Base-by-base conservation (phyloP, 2,888 invertebrate genomes). In the Epiblema foenella region DNA sequence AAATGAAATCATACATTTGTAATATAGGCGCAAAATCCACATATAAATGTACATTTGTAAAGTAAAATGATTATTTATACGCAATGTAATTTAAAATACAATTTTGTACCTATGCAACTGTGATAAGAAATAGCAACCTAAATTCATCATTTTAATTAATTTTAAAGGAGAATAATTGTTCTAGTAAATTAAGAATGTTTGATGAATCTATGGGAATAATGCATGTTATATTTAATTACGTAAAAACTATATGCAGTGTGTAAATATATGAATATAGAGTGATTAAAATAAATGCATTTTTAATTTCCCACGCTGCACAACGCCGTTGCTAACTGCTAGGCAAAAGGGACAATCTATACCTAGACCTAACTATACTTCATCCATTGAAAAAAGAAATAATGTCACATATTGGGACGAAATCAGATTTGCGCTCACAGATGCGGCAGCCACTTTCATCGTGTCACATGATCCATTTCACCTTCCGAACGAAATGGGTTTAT, bases 391-490 rank as follows among this genome's bases (percentile, higher is more conserved):
- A 60, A 42, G 20, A 78, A 80, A 76, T 75, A 79, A 79, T 78
- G 77, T 76, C 76, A 83, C 77, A 80, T 83, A 82, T 79, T 80
- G 77, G 78, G 79, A 76, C 78, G 74, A 85, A 88, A 88, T 86
- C 76, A 81, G 84, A 88, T 88, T 88, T 85, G 76, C 76, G 74
- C 76, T 78, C 77, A 74, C 83, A 85, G 83, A 86, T 86, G 84
- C 82, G 83, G 81, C 81, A 81, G 79, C 80, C 78, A 82, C 83
- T 84, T 81, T 80, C 78, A 80, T 82, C 79, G 77, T 73, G 73
- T 79, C 76, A 77, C 76, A 79, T 78, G 83, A 79, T 78, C 82
- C 84, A 84, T 85, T 83, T 85, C 83, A 80, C 75, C 79, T 77
- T 75, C 77, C 83, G 83, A 89, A 85, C 84, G 83, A 87, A 88